Evolutionary conservation across 2,888 invertebrate species (phyloP).

Genomic region (Phalera bucephala): DNA sequence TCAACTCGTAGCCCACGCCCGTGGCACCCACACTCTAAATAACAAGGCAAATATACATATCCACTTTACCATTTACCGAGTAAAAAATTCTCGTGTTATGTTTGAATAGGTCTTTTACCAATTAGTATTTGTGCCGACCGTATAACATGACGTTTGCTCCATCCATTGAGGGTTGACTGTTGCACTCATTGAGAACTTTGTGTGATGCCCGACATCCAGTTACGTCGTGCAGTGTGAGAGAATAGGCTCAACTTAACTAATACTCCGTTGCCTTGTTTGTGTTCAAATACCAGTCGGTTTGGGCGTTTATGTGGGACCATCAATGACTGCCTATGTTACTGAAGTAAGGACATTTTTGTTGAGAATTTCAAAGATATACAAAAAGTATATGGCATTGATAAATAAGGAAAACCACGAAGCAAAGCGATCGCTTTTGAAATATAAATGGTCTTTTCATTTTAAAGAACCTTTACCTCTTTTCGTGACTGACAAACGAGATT

Average conservation of each 20-base stretch:
- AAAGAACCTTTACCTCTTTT: slow-evolving; percentile 54
- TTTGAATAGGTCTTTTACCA: slow-evolving; percentile 81
- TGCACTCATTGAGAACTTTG: slow-evolving; percentile 57
- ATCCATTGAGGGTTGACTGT: slow-evolving; percentile 58
- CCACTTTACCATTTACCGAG: slow-evolving; percentile 80
- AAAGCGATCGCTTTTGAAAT: slow-evolving; percentile 34
- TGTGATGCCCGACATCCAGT: slow-evolving; percentile 51
- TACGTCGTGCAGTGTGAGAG: slow-evolving; percentile 54
- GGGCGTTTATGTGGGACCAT: slow-evolving; percentile 42
- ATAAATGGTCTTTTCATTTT: slow-evolving; percentile 34
- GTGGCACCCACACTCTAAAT: slow-evolving; percentile 79
- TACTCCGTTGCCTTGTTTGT: slow-evolving; percentile 61
- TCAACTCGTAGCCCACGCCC: slow-evolving; percentile 58
- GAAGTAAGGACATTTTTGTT: slow-evolving; percentile 1
- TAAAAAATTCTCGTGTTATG: slow-evolving; percentile 79
- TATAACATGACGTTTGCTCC: slow-evolving; percentile 52
- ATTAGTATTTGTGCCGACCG: slow-evolving; percentile 80
- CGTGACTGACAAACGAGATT: slow-evolving; percentile 50
- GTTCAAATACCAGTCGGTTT: slow-evolving; percentile 52
- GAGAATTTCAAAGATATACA: slow-evolving; percentile 11
- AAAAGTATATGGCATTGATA: slow-evolving; percentile 30
- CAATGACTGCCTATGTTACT: slow-evolving; percentile 28
- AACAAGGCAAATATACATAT: slow-evolving; percentile 78
- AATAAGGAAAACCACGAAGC: slow-evolving; percentile 36
- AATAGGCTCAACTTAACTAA: slow-evolving; percentile 52